Evolutionary conservation across 2,797 vertebrate species (phyloP).

Genomic region (Parambassis ranga): DNA sequence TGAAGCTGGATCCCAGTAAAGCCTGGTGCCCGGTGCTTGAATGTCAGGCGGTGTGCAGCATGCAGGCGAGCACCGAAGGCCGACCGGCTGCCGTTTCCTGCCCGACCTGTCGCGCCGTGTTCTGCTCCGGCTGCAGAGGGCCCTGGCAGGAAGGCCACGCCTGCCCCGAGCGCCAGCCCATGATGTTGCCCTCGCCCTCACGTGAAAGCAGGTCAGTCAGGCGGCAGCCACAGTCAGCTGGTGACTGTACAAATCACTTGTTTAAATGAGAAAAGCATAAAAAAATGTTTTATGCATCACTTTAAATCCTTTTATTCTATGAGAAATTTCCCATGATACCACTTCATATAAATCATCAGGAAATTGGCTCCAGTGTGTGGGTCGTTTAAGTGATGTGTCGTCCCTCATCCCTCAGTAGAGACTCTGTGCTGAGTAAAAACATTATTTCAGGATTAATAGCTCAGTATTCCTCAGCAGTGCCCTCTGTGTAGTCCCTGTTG

Average conservation of each 20-base stretch:
- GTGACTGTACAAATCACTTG: neutral
- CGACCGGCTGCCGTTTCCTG: conserved; percentile 82
- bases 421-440: conserved; percentile 20
- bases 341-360: neutral
- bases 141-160: conserved; percentile 80
- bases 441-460: conserved; percentile 25
- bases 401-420: neutral
- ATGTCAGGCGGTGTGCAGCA: conserved; percentile 89
- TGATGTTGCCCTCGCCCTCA: conserved; percentile 61
- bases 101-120: conserved; percentile 79
- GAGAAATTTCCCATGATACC: neutral
- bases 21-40: conserved; percentile 90
- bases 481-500: conserved; percentile 14
- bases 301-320: no score
- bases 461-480: conserved; percentile 20
- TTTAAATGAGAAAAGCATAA: neutral
- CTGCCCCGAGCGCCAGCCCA: conserved; percentile 81
- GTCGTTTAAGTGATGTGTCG: neutral
- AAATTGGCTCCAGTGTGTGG: neutral
- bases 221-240: neutral
- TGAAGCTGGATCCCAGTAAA: conserved; percentile 90
- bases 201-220: conserved; percentile 83
- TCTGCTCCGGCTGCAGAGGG: conserved; percentile 90
- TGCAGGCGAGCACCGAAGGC: conserved; percentile 72
- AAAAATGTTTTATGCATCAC: no score